phyloP scores from a whole-genome alignment of 1,140 invertebrate species.

The Helicorthomorpha holstii region DNA sequence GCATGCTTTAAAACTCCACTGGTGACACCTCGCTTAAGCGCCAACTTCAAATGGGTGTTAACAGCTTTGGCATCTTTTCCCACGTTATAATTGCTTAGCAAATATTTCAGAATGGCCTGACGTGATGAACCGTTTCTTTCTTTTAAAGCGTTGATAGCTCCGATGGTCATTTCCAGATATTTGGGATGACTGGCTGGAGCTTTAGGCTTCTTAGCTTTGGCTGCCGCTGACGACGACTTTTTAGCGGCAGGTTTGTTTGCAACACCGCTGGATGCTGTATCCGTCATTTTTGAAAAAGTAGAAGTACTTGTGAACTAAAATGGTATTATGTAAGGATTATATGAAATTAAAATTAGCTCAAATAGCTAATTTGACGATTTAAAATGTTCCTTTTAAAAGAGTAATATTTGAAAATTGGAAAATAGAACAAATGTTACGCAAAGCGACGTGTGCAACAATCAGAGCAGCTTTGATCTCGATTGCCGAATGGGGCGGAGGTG shows the following conservation, averaged over 20 bases:
- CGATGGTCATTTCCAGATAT: conserved; percentile 15
- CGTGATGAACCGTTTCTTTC: conserved; percentile 15
- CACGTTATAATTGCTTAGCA: conserved; percentile 13
- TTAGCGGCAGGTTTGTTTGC: background rate
- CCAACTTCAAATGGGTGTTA: conserved; percentile 14
- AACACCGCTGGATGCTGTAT: background rate
- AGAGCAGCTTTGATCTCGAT: no score
- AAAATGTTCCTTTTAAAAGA: background rate
- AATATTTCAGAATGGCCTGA: conserved; percentile 16
- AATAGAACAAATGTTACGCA: no score
- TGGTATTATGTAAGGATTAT: no score
- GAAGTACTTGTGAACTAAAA: background rate
- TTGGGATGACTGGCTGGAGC: conserved; percentile 15
- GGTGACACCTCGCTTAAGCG: conserved; percentile 13
- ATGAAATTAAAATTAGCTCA: background rate
- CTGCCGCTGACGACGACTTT: background rate
- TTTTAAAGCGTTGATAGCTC: conserved; percentile 15
- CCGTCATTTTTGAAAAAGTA: background rate
- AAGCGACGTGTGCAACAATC: no score
- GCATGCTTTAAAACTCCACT: conserved; percentile 12
- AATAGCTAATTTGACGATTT: background rate
- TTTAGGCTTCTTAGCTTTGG: conserved; percentile 6
- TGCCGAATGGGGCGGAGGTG: no score
- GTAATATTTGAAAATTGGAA: background rate
- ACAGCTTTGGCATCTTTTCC: conserved; percentile 14